These are phyloP conservation scores for Limnephilus auricula DNA, from an alignment of 2,888 invertebrate species.

Conservation along the genomic window DNA sequence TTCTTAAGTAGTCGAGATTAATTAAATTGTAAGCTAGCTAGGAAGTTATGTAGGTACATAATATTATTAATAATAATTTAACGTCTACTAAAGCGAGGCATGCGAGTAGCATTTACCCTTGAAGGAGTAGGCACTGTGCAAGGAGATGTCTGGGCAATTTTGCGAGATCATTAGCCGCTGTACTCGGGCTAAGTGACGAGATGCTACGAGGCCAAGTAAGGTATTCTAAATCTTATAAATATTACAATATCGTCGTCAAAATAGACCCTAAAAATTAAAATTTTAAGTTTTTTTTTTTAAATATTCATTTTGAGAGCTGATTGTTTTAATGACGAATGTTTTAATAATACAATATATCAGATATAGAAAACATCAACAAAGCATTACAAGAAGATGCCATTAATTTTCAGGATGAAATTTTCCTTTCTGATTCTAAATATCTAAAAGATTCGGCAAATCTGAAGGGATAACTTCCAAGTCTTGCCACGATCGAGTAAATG, in stretches of 20 bases:
- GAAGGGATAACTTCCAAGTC: too few relatives aligned
- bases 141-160: background rate
- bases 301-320: too few relatives aligned
- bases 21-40: background rate
- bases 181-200: background rate
- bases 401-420: too few relatives aligned
- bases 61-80: background rate
- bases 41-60: background rate
- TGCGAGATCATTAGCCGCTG: slow-evolving; percentile 26
- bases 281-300: too few relatives aligned
- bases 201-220: background rate
- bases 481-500: too few relatives aligned
- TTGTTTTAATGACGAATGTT: too few relatives aligned
- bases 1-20: background rate
- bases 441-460: too few relatives aligned
- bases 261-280: too few relatives aligned
- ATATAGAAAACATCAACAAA: too few relatives aligned
- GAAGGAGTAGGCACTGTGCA: background rate
- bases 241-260: background rate
- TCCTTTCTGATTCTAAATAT: too few relatives aligned
- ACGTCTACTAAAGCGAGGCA: background rate
- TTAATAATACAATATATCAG: too few relatives aligned
- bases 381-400: too few relatives aligned
- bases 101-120: background rate
- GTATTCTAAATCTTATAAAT: background rate